phyloP scores from a whole-genome alignment of 1,140 invertebrate species.

The Aricia agestis region DNA sequence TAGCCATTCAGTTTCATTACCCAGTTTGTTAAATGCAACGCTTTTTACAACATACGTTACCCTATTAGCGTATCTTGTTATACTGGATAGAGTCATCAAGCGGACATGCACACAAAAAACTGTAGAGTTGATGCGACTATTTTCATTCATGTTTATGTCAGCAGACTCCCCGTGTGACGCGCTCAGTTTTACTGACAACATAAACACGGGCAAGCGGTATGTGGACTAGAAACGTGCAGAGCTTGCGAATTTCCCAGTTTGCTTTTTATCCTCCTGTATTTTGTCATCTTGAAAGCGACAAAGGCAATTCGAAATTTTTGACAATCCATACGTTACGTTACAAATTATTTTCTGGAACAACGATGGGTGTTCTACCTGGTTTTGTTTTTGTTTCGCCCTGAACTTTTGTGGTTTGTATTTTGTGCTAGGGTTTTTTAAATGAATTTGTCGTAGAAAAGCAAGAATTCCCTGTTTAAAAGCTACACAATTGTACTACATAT shows the following conservation, averaged over 20 bases:
- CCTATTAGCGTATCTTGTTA: conserved; percentile 25
- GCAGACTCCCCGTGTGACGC: conserved; percentile 53
- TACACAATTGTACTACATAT: no score
- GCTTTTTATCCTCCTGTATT: conserved; percentile 26
- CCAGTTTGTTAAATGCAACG: not conserved
- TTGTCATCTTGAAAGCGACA: conserved; percentile 15
- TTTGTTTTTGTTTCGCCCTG: conserved; percentile 1
- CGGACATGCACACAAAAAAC: conserved; percentile 36
- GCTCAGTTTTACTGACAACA: conserved; percentile 60
- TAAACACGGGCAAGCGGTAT: conserved; percentile 46
- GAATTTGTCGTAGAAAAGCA: no score
- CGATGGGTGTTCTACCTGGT: not conserved
- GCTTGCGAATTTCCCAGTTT: conserved; percentile 35
- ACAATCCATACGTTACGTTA: conserved; percentile 3
- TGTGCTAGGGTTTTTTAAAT: not conserved
- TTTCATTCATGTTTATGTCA: conserved; percentile 60
- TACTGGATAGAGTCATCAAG: conserved; percentile 34
- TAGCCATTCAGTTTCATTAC: not conserved
- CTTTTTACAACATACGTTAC: conserved; percentile 9
- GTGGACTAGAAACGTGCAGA: conserved; percentile 40
- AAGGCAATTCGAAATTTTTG: conserved; percentile 10
- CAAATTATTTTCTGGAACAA: conserved; percentile 2
- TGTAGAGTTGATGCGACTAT: conserved; percentile 41
- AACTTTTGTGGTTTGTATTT: not conserved
- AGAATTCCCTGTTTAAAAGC: no score